Conservation (phyloP, 2,113 vertebrate species). For the Carassius gibelio region DNA sequence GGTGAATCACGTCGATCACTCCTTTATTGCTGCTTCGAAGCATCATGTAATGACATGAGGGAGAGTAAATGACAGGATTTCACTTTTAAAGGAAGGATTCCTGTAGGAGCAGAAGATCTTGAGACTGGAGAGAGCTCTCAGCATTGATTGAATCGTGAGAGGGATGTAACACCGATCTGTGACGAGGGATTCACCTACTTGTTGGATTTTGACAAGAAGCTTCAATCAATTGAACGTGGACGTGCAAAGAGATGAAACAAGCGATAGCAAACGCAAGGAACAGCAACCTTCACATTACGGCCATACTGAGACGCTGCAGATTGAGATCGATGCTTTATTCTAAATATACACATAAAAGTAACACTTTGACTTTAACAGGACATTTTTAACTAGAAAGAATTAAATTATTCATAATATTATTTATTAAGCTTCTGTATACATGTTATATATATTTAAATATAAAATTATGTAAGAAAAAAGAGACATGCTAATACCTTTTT, state of each 20-base stretch:
- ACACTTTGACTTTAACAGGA: not conserved
- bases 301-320: not conserved
- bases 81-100: not conserved
- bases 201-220: conserved; percentile 38
- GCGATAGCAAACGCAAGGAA: not conserved
- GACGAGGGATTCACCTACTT: conserved; percentile 44
- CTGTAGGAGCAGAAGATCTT: not conserved
- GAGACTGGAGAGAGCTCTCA: conserved; percentile 8
- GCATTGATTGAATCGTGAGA: conserved; percentile 37
- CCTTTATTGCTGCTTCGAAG: not conserved
- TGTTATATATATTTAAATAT: not conserved
- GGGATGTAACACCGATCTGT: conserved; percentile 37
- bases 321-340: not conserved
- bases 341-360: not conserved
- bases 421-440: not conserved
- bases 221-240: conserved; percentile 35
- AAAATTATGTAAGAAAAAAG: not conserved
- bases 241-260: conserved; percentile 36
- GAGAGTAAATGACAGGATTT: not conserved
- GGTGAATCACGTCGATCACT: not conserved
- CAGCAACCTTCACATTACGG: not conserved
- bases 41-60: not conserved
- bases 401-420: not conserved
- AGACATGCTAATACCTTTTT: no score
- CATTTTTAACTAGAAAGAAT: not conserved